phyloP scores from a whole-genome alignment of 2,113 vertebrate species.

The Thamnaconus septentrionalis region DNA sequence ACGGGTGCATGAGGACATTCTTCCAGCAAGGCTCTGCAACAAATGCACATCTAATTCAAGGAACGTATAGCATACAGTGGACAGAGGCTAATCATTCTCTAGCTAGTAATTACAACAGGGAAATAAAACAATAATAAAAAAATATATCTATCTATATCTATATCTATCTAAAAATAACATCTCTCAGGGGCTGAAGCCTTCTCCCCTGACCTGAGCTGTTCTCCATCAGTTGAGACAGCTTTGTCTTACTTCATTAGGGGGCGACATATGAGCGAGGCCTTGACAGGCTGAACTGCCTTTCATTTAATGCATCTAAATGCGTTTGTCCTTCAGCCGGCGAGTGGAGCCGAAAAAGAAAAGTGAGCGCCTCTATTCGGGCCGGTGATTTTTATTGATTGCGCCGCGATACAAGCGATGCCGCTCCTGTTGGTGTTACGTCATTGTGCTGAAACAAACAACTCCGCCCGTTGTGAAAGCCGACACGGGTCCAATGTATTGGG shows the following conservation, averaged over 20 bases:
- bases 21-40: no score
- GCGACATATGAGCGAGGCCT: constrained; percentile 48
- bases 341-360: constrained; percentile 38
- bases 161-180: neutral
- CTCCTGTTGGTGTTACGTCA: neutral
- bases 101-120: no score
- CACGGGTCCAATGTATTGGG: neutral
- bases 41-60: no score
- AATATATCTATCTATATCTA: no score
- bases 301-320: constrained; percentile 53
- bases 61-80: no score
- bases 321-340: constrained; percentile 53
- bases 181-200: neutral
- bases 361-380: constrained; percentile 24
- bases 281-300: constrained; percentile 41
- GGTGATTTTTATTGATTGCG: constrained; percentile 41
- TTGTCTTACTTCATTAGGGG: constrained; percentile 51
- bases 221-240: constrained; percentile 35
- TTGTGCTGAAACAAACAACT: neutral
- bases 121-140: no score
- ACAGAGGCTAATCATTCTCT: no score
- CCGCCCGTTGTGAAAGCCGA: neutral
- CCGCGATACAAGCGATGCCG: neutral
- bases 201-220: constrained; percentile 1
- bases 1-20: no score